Conservation (phyloP, 2,113 vertebrate species). For the Sigmodon hispidus region DNA sequence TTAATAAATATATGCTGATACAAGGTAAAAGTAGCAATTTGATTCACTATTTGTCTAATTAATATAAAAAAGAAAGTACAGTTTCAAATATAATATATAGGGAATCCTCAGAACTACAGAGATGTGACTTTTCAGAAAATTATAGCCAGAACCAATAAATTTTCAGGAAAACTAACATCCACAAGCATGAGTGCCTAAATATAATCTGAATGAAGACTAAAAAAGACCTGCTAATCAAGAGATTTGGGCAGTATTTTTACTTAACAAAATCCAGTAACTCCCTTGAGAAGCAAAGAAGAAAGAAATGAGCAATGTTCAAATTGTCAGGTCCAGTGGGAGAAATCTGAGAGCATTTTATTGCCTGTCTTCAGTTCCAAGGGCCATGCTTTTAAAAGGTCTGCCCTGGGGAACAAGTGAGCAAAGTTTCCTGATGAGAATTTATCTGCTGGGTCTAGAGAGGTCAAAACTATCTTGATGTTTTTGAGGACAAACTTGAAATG, state of each 20-base stretch:
- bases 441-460: slow-evolving; percentile 47
- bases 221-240: not conserved
- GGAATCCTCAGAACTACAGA: not conserved
- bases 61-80: not conserved
- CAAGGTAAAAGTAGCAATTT: not conserved
- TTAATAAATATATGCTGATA: not conserved
- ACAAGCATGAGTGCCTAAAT: not conserved
- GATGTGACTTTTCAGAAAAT: not conserved
- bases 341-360: slow-evolving; percentile 32
- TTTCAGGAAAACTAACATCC: not conserved
- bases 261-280: not conserved
- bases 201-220: not conserved
- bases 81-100: not conserved
- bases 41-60: not conserved
- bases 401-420: not conserved
- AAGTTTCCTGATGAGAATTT: slow-evolving; percentile 51
- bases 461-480: slow-evolving; percentile 34
- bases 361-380: not conserved
- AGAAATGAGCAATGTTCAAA: slow-evolving; percentile 41
- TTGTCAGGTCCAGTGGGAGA: slow-evolving; percentile 15
- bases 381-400: not conserved
- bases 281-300: slow-evolving; percentile 38
- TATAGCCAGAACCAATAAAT: not conserved
- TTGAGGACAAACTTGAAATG: slow-evolving; percentile 26
- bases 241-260: not conserved